Conservation (phyloP, 2,888 invertebrate species). For the Shargacucullia verbasci region DNA sequence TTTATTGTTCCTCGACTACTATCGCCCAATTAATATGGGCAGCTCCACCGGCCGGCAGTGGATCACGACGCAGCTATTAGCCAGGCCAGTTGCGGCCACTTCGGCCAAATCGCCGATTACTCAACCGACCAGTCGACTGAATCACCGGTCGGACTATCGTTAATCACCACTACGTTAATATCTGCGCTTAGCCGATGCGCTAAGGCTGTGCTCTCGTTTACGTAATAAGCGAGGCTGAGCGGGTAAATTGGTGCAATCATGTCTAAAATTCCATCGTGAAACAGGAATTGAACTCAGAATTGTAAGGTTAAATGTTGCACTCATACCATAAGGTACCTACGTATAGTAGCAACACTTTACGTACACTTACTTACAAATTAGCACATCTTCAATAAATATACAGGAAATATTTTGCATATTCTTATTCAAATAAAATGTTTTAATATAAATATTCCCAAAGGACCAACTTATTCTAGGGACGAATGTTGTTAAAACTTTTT, state of each 20-base stretch:
- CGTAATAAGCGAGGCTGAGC: conserved; percentile 15
- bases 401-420: conserved; percentile 11
- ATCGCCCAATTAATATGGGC: conserved; percentile 28
- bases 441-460: conserved; percentile 25
- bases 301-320: background rate
- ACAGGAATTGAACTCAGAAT: background rate
- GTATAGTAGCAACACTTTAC: no score
- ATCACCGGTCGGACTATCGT: conserved; percentile 6
- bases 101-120: background rate
- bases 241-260: conserved; percentile 31
- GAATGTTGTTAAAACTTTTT: conserved; percentile 38
- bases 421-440: conserved; percentile 1
- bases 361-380: no score
- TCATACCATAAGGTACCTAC: no score
- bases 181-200: conserved; percentile 17
- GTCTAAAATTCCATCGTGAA: conserved; percentile 13
- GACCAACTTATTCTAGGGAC: conserved; percentile 7
- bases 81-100: conserved; percentile 2
- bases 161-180: conserved; percentile 27
- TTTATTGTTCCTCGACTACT: conserved; percentile 1
- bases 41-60: background rate
- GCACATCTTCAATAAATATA: conserved; percentile 9
- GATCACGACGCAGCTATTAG: conserved; percentile 25
- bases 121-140: background rate
- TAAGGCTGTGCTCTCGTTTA: conserved; percentile 18